Evolutionary conservation across 2,113 vertebrate species (phyloP), one percentile per base, ranked within the genome.

Genomic region (Cervus canadensis): DNA sequence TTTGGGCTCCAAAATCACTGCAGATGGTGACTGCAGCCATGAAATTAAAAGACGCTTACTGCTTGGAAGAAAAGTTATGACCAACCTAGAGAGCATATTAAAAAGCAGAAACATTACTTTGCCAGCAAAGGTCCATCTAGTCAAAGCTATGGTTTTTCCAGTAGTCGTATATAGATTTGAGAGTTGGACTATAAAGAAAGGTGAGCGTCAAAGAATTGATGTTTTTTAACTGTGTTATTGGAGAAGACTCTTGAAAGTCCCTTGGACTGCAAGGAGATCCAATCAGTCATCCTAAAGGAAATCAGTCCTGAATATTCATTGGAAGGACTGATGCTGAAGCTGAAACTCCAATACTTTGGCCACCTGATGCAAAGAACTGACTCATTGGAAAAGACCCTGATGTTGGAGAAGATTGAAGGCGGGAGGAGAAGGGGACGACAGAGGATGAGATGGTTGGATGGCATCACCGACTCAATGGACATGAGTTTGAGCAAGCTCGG

Each of bases 401-500:
- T 71, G n/a, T n/a, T 40, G 19, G n/a, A 40, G 12, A 23, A 40
- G n/a, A 36, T 71, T 40, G 10, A 23, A 23, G 19, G 67, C 2
- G 5, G 19, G 19, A 71, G n/a, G n/a, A 71, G 67, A 67, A 71
- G 67, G 64, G 64, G n/a, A 71, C 0, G 5, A 71, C n/a, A 71
- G 67, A 40, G 5, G 10, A 40, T 40, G 11, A 71, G n/a, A 71
- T 71, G n/a, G 10, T 23, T 40, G 67, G 67, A 71, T 40, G 67
- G n/a, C 19, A 71, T 71, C 67, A 6, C 2, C 0, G 0, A 71
- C 19, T 71, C 0, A 0, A 36, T 71, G 67, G 67, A 11, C n/a
- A 36, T 36, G n/a, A 36, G 17, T 71, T 21, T 71, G 64, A 71
- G 64, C 4, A 36, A 71, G 8, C 17, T 71, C 4, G 0, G 1